phyloP scores from a whole-genome alignment of 2,888 invertebrate species.

The Agrotis clavis region DNA sequence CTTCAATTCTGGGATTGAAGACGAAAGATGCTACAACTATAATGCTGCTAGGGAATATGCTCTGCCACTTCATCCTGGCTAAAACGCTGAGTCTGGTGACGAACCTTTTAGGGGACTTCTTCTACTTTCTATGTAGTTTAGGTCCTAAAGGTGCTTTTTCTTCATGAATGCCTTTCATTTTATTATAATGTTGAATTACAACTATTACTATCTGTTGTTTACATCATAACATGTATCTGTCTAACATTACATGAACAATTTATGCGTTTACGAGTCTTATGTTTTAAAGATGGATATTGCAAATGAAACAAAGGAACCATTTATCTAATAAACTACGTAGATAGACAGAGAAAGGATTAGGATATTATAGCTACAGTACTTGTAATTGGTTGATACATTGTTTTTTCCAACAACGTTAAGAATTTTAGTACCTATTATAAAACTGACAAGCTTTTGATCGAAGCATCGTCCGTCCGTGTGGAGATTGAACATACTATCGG shows the following conservation, averaged over 20 bases:
- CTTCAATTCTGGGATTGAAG: neutral
- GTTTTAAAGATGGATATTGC: constrained; percentile 5
- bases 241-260: neutral
- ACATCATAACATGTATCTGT: neutral
- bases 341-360: neutral
- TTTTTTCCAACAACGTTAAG: neutral
- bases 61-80: too few species aligned
- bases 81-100: too few species aligned
- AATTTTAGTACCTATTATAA: too few species aligned
- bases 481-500: too few species aligned
- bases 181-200: neutral
- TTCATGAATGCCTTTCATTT: too few species aligned
- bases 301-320: constrained; percentile 6
- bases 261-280: neutral
- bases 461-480: too few species aligned
- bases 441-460: too few species aligned
- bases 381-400: neutral
- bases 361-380: constrained; percentile 3
- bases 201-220: neutral
- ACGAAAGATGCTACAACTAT: neutral
- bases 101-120: too few species aligned
- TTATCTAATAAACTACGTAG: neutral
- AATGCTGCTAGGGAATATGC: too few species aligned
- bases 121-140: too few species aligned
- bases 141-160: too few species aligned